These are phyloP conservation scores for Troides helena DNA, from an alignment of 2,888 invertebrate genomes.

Conservation along the genomic window DNA sequence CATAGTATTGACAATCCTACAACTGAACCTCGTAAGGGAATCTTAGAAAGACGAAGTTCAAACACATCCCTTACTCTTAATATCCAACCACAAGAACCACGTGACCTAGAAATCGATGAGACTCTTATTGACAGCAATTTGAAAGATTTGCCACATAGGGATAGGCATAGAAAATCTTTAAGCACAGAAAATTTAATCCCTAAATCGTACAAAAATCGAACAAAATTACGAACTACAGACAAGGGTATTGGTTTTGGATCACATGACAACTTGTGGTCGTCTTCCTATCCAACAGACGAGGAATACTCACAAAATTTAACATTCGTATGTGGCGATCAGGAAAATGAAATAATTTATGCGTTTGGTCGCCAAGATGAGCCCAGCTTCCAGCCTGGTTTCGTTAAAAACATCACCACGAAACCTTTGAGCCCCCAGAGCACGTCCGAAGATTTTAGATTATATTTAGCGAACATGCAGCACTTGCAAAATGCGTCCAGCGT, in stretches of 20 bases:
- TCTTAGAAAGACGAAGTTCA: slow-evolving; percentile 88
- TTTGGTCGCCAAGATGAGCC: slow-evolving; percentile 69
- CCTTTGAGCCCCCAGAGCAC: slow-evolving; percentile 83
- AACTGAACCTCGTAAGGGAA: slow-evolving; percentile 78
- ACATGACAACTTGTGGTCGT: slow-evolving; percentile 76
- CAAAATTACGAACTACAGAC: slow-evolving; percentile 53
- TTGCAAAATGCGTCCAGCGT: slow-evolving; percentile 85
- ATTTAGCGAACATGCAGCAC: slow-evolving; percentile 86
- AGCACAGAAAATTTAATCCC: slow-evolving; percentile 82
- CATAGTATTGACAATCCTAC: slow-evolving; percentile 66
- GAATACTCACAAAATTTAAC: slow-evolving; percentile 67
- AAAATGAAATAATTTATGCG: slow-evolving; percentile 75
- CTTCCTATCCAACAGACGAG: slow-evolving; percentile 63
- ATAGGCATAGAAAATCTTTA: slow-evolving; percentile 78
- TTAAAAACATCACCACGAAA: slow-evolving; percentile 82
- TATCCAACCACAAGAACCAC: slow-evolving; percentile 67
- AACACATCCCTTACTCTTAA: slow-evolving; percentile 89
- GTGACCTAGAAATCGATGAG: slow-evolving; percentile 73
- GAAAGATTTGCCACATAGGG: slow-evolving; percentile 61
- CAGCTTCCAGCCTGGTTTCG: slow-evolving; percentile 59
- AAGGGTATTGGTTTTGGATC: slow-evolving; percentile 67
- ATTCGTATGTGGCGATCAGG: slow-evolving; percentile 72
- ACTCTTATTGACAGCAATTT: slow-evolving; percentile 57
- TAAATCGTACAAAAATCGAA: slow-evolving; percentile 71
- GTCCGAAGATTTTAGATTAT: slow-evolving; percentile 85